Evolutionary conservation across 2,797 vertebrate genomes (phyloP).

Genomic region (Amblyraja radiata): DNA sequence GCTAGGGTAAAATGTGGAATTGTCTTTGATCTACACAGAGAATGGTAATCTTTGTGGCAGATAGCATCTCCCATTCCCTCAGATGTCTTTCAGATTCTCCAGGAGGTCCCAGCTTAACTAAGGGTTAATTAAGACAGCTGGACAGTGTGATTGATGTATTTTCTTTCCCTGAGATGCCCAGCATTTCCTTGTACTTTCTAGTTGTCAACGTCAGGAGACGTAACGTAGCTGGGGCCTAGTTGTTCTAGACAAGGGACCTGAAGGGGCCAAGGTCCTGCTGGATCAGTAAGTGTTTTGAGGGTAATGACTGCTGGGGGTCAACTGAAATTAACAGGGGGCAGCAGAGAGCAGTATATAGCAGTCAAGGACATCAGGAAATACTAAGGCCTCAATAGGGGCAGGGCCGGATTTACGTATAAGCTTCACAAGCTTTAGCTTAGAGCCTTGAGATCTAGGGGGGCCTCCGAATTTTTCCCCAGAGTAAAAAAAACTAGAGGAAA

Average conservation of each 20-base stretch:
- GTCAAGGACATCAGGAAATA: conserved; percentile 63
- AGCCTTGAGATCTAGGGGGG: too few relatives aligned
- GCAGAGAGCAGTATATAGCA: conserved; percentile 57
- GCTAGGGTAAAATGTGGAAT: conserved; percentile 82
- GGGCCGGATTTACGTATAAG: too few relatives aligned
- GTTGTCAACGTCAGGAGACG: conserved; percentile 50
- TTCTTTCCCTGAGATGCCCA: conserved; percentile 55
- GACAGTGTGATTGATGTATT: conserved; percentile 66
- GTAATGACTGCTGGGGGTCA: conserved; percentile 47
- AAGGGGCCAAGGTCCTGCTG: conserved; percentile 51
- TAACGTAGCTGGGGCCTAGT: conserved; percentile 47
- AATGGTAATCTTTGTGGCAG: conserved; percentile 89
- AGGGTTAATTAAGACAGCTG: conserved; percentile 78
- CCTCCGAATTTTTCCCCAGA: too few relatives aligned
- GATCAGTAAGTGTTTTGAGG: conserved; percentile 45
- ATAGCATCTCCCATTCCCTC: conserved; percentile 81
- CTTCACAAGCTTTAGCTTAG: too few relatives aligned
- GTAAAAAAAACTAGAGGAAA: too few relatives aligned
- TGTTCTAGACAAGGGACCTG: conserved; percentile 55
- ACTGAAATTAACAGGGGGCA: conserved; percentile 59
- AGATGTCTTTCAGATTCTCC: conserved; percentile 77
- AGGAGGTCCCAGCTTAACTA: conserved; percentile 78
- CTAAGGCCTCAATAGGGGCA: conserved; percentile 53
- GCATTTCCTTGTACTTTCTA: conserved; percentile 42
- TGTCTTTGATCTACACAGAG: conserved; percentile 90